These are phyloP conservation scores for Tetropium fuscum DNA, from an alignment of 2,888 invertebrate genomes.

Conservation along the genomic window DNA sequence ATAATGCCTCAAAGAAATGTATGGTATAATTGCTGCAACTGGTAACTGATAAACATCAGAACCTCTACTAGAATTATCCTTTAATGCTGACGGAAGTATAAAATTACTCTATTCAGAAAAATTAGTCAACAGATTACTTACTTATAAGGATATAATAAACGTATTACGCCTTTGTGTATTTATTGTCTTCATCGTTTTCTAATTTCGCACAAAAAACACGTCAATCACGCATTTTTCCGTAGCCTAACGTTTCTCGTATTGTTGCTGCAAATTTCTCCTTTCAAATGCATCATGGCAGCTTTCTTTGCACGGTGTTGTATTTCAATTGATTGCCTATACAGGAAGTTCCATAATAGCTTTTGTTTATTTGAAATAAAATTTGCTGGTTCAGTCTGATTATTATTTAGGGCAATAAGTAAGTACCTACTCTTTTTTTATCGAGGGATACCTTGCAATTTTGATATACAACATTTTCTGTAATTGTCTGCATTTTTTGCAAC, in stretches of 20 bases:
- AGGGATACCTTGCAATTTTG: too few species aligned
- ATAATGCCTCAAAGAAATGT: too few species aligned
- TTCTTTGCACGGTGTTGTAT: conserved; percentile 30
- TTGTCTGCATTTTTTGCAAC: too few species aligned
- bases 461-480: too few species aligned
- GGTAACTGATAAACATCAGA: too few species aligned
- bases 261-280: conserved; percentile 28
- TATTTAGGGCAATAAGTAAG: too few species aligned
- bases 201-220: conserved; percentile 51
- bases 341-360: conserved; percentile 33
- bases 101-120: conserved; percentile 23
- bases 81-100: conserved; percentile 10
- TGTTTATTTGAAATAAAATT: conserved; percentile 22
- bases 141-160: conserved; percentile 23
- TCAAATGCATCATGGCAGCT: conserved; percentile 14
- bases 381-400: too few species aligned
- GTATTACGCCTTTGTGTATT: conserved; percentile 14
- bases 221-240: conserved; percentile 40
- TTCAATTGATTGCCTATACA: conserved; percentile 38
- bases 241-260: conserved; percentile 36
- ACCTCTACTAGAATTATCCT: too few species aligned
- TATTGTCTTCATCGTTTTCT: conserved; percentile 48
- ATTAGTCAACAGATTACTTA: conserved; percentile 14
- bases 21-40: too few species aligned
- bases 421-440: too few species aligned